Evolutionary conservation across 2,888 invertebrate genomes (phyloP).

Genomic region (Celastrina argiolus): DNA sequence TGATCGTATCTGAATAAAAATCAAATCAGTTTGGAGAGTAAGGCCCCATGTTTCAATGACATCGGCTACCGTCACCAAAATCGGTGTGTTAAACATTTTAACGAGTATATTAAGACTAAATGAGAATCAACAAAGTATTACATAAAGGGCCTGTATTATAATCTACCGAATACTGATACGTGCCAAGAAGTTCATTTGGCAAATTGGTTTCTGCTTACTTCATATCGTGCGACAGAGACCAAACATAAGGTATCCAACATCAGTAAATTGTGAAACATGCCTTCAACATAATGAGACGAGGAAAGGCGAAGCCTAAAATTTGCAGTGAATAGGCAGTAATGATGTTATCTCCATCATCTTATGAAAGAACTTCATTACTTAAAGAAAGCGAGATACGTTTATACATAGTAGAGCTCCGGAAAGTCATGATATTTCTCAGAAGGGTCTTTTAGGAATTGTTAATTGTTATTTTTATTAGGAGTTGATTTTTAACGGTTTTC

Average conservation of each 20-base stretch:
- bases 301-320: neutral
- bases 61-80: too few relatives aligned
- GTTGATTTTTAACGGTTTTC: neutral
- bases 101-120: neutral
- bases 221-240: too few relatives aligned
- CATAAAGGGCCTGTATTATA: too few relatives aligned
- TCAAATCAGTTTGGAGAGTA: too few relatives aligned
- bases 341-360: neutral
- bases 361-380: slow-evolving; percentile 23
- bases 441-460: neutral
- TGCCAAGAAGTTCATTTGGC: too few relatives aligned
- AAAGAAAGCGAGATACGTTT: slow-evolving; percentile 6
- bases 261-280: too few relatives aligned
- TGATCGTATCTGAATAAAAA: too few relatives aligned
- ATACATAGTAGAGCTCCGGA: neutral
- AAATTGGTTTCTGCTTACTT: too few relatives aligned
- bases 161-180: too few relatives aligned
- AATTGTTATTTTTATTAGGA: neutral
- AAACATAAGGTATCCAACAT: too few relatives aligned
- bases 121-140: neutral
- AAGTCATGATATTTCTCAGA: neutral
- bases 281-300: neutral
- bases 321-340: slow-evolving; percentile 18
- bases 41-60: too few relatives aligned
- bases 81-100: too few relatives aligned